Conservation (phyloP, 1,140 invertebrate species). For the Colletes gigas region DNA sequence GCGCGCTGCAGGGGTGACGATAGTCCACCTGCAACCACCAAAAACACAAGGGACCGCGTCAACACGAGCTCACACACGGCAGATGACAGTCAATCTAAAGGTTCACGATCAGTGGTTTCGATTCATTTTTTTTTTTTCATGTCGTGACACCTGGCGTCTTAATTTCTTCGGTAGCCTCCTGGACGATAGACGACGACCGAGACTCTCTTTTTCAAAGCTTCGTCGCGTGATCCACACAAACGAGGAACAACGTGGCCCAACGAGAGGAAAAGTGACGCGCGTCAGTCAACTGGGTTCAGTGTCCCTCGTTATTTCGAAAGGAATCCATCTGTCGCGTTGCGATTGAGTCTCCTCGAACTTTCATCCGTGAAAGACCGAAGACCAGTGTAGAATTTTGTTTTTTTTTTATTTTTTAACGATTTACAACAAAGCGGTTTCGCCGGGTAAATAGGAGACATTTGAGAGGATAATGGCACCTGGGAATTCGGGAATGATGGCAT, state of each 20-base stretch:
- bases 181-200: conserved; percentile 59
- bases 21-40: conserved; percentile 81
- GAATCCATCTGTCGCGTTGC: neutral
- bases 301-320: neutral
- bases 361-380: neutral
- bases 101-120: conserved; percentile 23
- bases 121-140: conserved; percentile 28
- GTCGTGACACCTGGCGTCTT: conserved; percentile 31
- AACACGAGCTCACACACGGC: conserved; percentile 67
- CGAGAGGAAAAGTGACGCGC: conserved; percentile 58
- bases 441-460: neutral
- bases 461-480: conserved; percentile 18
- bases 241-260: conserved; percentile 66
- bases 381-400: neutral
- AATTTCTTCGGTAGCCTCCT: conserved; percentile 28
- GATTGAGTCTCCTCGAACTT: neutral
- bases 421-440: neutral
- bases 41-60: conserved; percentile 79
- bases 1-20: conserved; percentile 81
- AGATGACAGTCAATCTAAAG: conserved; percentile 35
- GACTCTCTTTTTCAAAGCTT: conserved; percentile 78
- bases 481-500: neutral
- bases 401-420: neutral
- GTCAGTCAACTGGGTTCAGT: neutral
- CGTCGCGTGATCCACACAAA: conserved; percentile 58